Evolutionary conservation across 1,140 invertebrate genomes (phyloP), one percentile per base, ranked within the genome.

Genomic region (Drosophila bocqueti): DNA sequence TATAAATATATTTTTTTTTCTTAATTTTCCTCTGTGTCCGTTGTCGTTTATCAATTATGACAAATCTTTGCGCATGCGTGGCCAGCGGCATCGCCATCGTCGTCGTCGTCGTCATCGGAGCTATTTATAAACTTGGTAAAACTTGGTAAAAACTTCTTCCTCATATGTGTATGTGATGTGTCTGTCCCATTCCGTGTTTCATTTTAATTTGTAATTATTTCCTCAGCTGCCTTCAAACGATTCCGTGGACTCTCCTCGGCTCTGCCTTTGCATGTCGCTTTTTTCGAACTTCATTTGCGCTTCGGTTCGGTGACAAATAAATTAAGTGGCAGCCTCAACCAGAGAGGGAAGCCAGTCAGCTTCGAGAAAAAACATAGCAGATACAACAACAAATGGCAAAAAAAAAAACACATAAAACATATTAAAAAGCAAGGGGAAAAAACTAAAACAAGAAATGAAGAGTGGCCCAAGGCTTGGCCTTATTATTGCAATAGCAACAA

Each of bases 31-130:
- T 40, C 54, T 57, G 54, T 57, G 54, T 57, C 79, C 68, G 84
- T 79, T 89, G 84, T 81, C 89, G 83, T 91, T 91, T 91, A 91
- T 91, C 89, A 91, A 91, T 91, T 91, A 91, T 91, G 89, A 91
- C 89, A 91, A 91, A 91, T 91, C 89, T 91, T 91, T 91, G 89
- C 89, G 89, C 89, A 91, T 91, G 89, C 89, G 89, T 91, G 81
- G 83, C 89, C 83, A 84, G 74, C 76, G 76, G 67, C 75, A 66
- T 67, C 59, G 66, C 69, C 75, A 72, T 76, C 34, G 36, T 13
- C 36, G 36, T 38, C 76, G 80, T 67, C 74, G 66, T 71, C 76
- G 76, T 79, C 76, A 57, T 59, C 82, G 77, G 58, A 68, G 84
- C 84, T 89, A 87, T 87, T 89, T 87, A 80, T 81, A 89, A 83